Conservation (phyloP, 2,797 vertebrate species). For the Molossus alvarezi region DNA sequence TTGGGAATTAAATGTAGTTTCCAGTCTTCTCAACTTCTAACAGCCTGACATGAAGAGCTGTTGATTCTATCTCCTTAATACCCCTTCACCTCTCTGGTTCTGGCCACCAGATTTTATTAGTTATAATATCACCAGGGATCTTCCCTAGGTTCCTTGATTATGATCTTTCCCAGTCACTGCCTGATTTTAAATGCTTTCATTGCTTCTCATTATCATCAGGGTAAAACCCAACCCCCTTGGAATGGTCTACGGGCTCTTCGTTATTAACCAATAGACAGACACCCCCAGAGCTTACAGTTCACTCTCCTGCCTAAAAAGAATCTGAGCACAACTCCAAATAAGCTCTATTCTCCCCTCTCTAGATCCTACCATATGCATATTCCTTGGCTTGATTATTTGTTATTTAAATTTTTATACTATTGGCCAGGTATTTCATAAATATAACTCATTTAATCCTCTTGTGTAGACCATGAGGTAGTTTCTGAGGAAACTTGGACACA, state of each 20-base stretch:
- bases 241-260: background rate
- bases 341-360: background rate
- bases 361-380: accelerated
- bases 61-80: background rate
- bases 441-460: background rate
- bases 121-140: background rate
- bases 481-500: background rate
- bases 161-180: background rate
- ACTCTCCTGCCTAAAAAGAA: background rate
- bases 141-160: background rate
- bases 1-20: background rate
- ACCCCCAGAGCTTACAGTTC: background rate
- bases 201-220: background rate
- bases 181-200: background rate
- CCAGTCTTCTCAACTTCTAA: background rate
- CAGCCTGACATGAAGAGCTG: background rate
- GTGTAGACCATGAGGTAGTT: background rate
- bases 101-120: background rate
- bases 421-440: background rate
- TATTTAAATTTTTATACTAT: background rate
- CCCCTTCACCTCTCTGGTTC: background rate
- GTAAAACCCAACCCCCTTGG: background rate
- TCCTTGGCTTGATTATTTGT: background rate
- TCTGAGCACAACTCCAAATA: background rate
- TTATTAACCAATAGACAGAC: background rate